Percentiles rank a stretch among this genome's conserved stretches.
Evolutionary conservation across 2,888 invertebrate genomes (phyloP).

Genomic region (Drosophila vallismaia): DNA sequence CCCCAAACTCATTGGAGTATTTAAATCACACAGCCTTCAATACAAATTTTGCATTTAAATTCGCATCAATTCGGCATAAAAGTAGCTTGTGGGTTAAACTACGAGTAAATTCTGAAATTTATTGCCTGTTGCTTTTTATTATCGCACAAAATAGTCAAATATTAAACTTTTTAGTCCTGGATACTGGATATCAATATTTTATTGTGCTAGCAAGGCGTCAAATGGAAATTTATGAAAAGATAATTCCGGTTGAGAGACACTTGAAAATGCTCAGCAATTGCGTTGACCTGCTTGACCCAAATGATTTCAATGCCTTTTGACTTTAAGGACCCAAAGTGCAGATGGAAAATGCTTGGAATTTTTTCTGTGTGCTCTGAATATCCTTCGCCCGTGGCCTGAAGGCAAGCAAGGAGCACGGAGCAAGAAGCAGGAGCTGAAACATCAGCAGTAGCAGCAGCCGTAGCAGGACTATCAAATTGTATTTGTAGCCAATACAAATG

Average conservation of each 20-base stretch:
- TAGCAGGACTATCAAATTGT: constrained; percentile 69
- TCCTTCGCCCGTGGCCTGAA: constrained; percentile 62
- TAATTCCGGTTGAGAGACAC: not conserved
- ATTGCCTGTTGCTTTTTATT: not conserved
- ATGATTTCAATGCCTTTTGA: constrained; percentile 24
- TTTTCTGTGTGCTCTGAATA: constrained; percentile 60
- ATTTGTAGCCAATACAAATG: constrained; percentile 78
- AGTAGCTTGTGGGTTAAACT: not conserved
- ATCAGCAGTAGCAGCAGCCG: constrained; percentile 12
- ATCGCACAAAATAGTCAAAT: not conserved
- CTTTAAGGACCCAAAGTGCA: constrained; percentile 13
- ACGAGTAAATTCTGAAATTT: not conserved
- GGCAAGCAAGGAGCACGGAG: constrained; percentile 12
- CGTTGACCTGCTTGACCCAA: constrained; percentile 19
- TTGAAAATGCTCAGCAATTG: not conserved
- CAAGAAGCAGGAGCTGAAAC: constrained; percentile 23
- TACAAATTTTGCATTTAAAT: not conserved
- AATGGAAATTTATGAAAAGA: constrained; percentile 3
- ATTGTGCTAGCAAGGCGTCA: not conserved
- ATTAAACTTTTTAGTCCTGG: not conserved
- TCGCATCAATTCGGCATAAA: not conserved
- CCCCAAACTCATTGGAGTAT: not conserved
- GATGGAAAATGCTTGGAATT: constrained; percentile 20
- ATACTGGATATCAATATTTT: not conserved
- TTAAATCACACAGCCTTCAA: not conserved